phyloP scores from a whole-genome alignment of 2,888 invertebrate species.

The Pedicia rivosa region DNA sequence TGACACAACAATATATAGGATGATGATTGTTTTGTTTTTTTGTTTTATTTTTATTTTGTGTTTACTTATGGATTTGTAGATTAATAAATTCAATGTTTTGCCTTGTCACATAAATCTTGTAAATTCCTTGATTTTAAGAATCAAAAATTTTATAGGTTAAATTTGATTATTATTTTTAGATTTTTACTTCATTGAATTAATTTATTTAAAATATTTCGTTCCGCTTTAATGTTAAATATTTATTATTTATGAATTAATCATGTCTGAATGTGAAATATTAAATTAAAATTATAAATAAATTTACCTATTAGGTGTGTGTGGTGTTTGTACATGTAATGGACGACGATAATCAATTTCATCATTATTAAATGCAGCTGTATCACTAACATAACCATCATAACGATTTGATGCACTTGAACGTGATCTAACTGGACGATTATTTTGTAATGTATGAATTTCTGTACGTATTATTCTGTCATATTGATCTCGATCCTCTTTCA shows the following conservation, averaged over 20 bases:
- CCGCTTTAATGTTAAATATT: too few species aligned
- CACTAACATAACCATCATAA: constrained; percentile 19
- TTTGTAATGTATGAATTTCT: constrained; percentile 29
- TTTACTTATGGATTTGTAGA: too few species aligned
- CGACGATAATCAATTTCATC: constrained; percentile 17
- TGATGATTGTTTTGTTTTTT: too few species aligned
- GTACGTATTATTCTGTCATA: constrained; percentile 43
- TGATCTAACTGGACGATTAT: constrained; percentile 9
- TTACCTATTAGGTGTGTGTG: constrained; percentile 11
- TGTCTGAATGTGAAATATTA: too few species aligned
- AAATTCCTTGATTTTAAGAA: too few species aligned
- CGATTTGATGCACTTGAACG: constrained; percentile 13
- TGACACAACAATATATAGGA: too few species aligned
- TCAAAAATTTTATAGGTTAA: too few species aligned
- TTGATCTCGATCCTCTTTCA: constrained; percentile 49
- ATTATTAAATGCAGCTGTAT: constrained; percentile 16
- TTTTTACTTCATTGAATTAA: neutral
- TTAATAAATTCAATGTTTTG: too few species aligned
- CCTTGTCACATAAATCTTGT: too few species aligned
- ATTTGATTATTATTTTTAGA: too few species aligned
- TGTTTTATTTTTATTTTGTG: too few species aligned
- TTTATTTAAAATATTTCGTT: neutral
- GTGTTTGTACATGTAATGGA: constrained; percentile 18
- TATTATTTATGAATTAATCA: too few species aligned
- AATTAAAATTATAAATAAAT: neutral